Percentiles rank a stretch among this genome's conserved stretches.
Conservation (phyloP, 2,113 vertebrate genomes). For the Promerops cafer region DNA sequence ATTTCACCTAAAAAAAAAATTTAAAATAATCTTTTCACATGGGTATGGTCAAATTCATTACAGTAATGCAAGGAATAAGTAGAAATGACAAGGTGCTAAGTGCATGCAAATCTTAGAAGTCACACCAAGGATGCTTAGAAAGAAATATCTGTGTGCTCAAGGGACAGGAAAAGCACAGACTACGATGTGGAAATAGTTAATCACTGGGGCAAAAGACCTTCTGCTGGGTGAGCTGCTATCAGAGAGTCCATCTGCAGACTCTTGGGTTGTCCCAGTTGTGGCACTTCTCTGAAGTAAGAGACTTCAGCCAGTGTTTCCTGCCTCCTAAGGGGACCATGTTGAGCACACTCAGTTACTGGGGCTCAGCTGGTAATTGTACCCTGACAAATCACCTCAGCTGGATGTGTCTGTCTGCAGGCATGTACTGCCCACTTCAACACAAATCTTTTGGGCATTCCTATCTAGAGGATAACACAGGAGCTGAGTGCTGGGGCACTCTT, state of each 20-base stretch:
- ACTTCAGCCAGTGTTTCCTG: not conserved
- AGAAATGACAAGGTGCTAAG: not conserved
- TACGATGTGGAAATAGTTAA: not conserved
- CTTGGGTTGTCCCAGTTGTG: not conserved
- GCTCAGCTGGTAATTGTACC: not conserved
- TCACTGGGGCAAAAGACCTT: not conserved
- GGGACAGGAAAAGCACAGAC: not conserved
- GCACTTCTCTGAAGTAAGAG: not conserved
- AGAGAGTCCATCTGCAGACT: not conserved
- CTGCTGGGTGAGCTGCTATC: not conserved
- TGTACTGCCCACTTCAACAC: not conserved
- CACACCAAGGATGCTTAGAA: not conserved
- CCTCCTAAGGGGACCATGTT: not conserved
- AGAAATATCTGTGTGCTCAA: not conserved
- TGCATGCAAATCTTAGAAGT: not conserved
- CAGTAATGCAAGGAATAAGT: not conserved
- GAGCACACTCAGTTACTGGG: not conserved
- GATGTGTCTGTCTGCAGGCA: not conserved
- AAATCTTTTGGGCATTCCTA: not conserved
- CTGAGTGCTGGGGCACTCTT: not conserved
- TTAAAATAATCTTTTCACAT: not conserved
- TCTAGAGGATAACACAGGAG: not conserved
- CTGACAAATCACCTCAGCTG: not conserved
- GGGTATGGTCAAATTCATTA: not conserved
- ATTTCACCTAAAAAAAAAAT: not conserved